These are phyloP conservation scores for Cancer borealis DNA, from an alignment of 2,888 invertebrate species.

Conservation along the genomic window DNA sequence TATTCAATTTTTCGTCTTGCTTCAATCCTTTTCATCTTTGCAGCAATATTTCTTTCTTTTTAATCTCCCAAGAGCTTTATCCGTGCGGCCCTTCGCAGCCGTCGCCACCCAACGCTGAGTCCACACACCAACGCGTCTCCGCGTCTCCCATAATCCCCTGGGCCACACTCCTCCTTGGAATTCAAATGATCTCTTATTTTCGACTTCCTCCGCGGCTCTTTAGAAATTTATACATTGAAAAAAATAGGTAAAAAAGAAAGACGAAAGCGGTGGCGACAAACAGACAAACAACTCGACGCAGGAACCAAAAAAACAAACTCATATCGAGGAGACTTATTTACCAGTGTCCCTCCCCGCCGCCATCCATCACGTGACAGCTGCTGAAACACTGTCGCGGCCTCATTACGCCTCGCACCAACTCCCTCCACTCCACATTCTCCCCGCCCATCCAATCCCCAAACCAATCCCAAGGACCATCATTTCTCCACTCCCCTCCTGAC, in stretches of 20 bases:
- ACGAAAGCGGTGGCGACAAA: background rate
- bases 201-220: background rate
- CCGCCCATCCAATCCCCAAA: background rate
- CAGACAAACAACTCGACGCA: background rate
- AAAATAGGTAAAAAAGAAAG: background rate
- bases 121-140: background rate
- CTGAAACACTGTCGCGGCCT: constrained; percentile 24
- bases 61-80: background rate
- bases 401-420: background rate
- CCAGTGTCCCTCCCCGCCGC: constrained; percentile 8
- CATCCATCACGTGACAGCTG: constrained; percentile 40
- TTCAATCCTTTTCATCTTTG: background rate
- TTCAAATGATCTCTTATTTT: background rate
- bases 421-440: background rate
- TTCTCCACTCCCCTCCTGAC: background rate
- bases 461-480: background rate
- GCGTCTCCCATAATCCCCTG: constrained; percentile 9
- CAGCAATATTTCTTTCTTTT: background rate
- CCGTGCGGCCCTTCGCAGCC: background rate
- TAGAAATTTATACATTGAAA: background rate
- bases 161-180: background rate
- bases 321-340: constrained; percentile 13
- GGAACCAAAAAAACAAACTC: background rate
- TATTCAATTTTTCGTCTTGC: background rate
- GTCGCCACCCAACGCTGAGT: background rate